Conservation (phyloP, 23 tunicate species). For the Phallusia fumigata region DNA sequence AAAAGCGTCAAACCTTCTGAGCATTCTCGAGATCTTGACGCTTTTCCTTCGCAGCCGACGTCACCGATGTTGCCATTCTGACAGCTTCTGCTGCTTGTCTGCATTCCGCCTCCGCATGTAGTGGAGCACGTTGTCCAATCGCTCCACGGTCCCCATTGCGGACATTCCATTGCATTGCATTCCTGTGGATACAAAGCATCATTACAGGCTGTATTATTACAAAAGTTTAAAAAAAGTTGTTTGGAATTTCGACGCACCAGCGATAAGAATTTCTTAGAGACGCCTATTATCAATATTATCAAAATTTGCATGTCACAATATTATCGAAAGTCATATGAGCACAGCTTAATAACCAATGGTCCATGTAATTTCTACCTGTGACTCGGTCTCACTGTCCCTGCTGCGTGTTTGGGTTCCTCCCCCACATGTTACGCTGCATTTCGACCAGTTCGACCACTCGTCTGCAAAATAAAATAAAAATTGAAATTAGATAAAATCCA, state of each 20-base stretch:
- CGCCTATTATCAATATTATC: too few relatives aligned
- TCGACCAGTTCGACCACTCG: constrained; percentile 16
- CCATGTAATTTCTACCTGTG: too few relatives aligned
- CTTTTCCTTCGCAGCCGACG: constrained; percentile 30
- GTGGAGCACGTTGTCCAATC: constrained; percentile 1
- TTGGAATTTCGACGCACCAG: too few relatives aligned
- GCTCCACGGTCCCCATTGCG: constrained; percentile 21
- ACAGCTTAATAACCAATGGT: too few relatives aligned
- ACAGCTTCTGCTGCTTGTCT: constrained; percentile 8
- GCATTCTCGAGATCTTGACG: neutral
- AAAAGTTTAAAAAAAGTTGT: too few relatives aligned
- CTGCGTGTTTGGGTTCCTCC: constrained; percentile 8
- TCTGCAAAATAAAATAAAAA: neutral
- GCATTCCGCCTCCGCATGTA: constrained; percentile 20
- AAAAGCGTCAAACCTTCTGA: neutral
- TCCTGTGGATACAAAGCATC: too few relatives aligned
- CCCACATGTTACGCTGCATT: constrained; percentile 17
- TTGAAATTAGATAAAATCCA: neutral
- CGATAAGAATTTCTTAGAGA: too few relatives aligned
- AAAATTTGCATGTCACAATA: too few relatives aligned
- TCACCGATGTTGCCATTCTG: constrained; percentile 25
- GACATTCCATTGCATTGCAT: constrained; percentile 9
- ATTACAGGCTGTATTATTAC: too few relatives aligned
- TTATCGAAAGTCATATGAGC: too few relatives aligned
- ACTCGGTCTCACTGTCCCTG: neutral